Conservation (phyloP, 2,888 invertebrate species). For the Atherix ibis region DNA sequence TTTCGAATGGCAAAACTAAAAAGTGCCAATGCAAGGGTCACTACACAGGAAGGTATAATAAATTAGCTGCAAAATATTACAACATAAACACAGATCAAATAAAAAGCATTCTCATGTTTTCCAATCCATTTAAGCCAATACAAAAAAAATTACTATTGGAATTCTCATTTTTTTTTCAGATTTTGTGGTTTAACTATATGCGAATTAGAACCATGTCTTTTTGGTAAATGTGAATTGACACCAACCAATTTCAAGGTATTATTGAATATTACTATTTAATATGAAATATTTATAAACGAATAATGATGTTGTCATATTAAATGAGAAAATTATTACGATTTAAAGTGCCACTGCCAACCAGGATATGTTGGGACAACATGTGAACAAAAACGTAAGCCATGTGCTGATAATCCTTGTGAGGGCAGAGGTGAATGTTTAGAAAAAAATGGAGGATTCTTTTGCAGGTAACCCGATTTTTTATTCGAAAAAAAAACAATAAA, state of each 20-base stretch:
- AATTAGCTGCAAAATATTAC: no score
- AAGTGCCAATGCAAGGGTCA: conserved; percentile 55
- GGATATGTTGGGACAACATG: conserved; percentile 54
- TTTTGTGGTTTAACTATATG: conserved; percentile 64
- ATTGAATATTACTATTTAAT: neutral
- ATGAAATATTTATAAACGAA: conserved; percentile 9
- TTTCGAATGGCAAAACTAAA: conserved; percentile 38
- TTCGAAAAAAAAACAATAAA: neutral
- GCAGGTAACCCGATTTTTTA: conserved; percentile 39
- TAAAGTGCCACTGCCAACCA: conserved; percentile 45
- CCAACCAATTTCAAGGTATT: conserved; percentile 26
- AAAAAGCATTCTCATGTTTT: neutral
- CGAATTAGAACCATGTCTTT: conserved; percentile 44
- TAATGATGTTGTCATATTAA: neutral
- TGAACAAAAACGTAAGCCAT: conserved; percentile 50
- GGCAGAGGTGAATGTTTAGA: conserved; percentile 58
- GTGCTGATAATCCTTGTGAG: conserved; percentile 58
- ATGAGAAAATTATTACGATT: neutral
- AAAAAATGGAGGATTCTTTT: conserved; percentile 47
- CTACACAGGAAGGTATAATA: conserved; percentile 52
- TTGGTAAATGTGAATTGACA: conserved; percentile 36
- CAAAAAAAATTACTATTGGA: conserved; percentile 1
- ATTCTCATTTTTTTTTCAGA: conserved; percentile 20
- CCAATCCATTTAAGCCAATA: no score
- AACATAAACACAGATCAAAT: no score